phyloP scores from a whole-genome alignment of 2,888 invertebrate species.

The Drosophila neonasuta region DNA sequence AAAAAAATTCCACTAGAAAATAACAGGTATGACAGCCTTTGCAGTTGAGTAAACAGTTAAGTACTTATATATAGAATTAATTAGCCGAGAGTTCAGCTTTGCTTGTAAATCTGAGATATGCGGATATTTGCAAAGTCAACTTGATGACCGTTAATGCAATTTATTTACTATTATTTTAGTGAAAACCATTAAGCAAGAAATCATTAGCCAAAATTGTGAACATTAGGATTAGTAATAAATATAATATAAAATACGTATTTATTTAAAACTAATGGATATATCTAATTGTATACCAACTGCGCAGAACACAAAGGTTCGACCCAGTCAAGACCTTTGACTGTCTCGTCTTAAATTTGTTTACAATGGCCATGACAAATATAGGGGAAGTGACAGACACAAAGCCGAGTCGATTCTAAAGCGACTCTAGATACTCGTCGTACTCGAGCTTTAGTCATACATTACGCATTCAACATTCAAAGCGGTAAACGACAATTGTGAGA shows the following conservation, averaged over 20 bases:
- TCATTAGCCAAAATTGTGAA: background rate
- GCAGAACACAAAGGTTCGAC: slow-evolving; percentile 27
- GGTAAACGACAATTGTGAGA: slow-evolving; percentile 51
- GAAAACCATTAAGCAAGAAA: slow-evolving; percentile 7
- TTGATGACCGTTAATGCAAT: slow-evolving; percentile 6
- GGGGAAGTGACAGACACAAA: slow-evolving; percentile 51
- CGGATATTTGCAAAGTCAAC: slow-evolving; percentile 15
- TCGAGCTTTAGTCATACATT: slow-evolving; percentile 18
- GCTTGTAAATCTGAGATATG: background rate
- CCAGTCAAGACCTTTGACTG: slow-evolving; percentile 55
- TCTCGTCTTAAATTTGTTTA: slow-evolving; percentile 61
- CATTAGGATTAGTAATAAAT: background rate
- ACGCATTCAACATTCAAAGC: slow-evolving; percentile 40
- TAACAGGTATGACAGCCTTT: slow-evolving; percentile 14
- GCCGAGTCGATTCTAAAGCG: slow-evolving; percentile 53
- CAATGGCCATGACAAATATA: slow-evolving; percentile 60
- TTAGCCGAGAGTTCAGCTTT: slow-evolving; percentile 6
- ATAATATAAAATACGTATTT: background rate
- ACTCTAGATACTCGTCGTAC: slow-evolving; percentile 2
- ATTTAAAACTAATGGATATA: background rate
- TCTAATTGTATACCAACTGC: background rate
- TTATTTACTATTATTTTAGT: slow-evolving; percentile 3
- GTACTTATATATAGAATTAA: slow-evolving; percentile 8
- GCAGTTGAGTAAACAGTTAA: background rate
- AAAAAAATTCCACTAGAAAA: slow-evolving; percentile 16